Percentiles rank a stretch among this genome's conserved stretches.
phyloP scores from a whole-genome alignment of 1,140 invertebrate genomes.

The Antheraea pernyi region DNA sequence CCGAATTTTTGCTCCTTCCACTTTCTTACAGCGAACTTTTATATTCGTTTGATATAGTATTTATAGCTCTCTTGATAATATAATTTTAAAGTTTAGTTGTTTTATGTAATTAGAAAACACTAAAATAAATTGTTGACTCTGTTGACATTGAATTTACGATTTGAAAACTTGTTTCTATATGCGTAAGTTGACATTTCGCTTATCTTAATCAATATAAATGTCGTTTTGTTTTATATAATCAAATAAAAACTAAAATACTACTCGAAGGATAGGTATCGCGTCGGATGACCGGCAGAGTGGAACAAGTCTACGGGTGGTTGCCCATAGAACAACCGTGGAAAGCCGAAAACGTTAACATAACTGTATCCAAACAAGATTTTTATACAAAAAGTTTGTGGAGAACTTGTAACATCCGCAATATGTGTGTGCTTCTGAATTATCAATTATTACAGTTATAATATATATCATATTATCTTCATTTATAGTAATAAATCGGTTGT shows the following conservation, averaged over 20 bases:
- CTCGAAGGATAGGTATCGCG: neutral
- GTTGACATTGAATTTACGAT: neutral
- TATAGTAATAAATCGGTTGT: too few species aligned
- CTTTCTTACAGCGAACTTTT: too few species aligned
- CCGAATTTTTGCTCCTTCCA: too few species aligned
- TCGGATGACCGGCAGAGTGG: slow-evolving; percentile 9
- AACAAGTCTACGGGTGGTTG: slow-evolving; percentile 13
- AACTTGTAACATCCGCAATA: neutral
- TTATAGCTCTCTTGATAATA: neutral
- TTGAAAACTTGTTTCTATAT: neutral
- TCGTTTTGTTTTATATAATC: neutral
- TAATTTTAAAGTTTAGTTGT: neutral
- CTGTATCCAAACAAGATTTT: neutral
- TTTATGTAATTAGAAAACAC: neutral
- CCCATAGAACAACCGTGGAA: neutral
- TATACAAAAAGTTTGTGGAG: neutral
- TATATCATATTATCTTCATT: too few species aligned
- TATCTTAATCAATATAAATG: neutral
- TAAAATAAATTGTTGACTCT: neutral
- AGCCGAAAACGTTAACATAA: slow-evolving; percentile 12
- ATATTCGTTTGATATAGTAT: neutral
- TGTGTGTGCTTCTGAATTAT: neutral
- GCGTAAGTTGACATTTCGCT: neutral
- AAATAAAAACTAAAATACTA: neutral
- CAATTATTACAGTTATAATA: neutral